Conservation (phyloP, 2,113 vertebrate genomes). For the Xyrauchen texanus region DNA sequence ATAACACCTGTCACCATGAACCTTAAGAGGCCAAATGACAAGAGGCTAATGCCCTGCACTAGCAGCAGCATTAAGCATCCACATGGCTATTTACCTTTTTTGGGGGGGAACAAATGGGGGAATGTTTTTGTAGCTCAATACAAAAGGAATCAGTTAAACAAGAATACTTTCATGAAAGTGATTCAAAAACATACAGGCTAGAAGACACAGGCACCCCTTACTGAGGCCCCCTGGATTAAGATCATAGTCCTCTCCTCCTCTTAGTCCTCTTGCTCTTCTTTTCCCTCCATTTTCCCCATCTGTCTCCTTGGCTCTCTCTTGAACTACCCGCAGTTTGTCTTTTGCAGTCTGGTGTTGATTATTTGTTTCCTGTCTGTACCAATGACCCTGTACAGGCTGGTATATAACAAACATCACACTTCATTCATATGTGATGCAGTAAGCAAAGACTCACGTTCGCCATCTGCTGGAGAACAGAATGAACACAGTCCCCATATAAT, state of each 20-base stretch:
- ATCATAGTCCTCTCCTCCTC: no score
- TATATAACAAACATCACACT: background rate
- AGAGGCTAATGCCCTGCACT: background rate
- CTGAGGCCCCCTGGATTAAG: no score
- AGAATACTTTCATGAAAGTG: constrained; percentile 35
- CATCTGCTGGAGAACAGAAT: constrained; percentile 28
- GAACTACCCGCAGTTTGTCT: background rate
- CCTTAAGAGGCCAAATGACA: constrained; percentile 42
- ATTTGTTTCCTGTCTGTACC: constrained; percentile 33
- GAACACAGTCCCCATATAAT: no score
- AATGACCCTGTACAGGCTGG: constrained; percentile 1
- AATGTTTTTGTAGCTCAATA: background rate
- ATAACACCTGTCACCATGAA: constrained; percentile 58
- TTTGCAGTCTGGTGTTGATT: constrained; percentile 37
- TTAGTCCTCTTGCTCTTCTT: no score
- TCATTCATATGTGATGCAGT: constrained; percentile 13
- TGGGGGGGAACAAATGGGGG: no score
- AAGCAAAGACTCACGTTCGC: background rate
- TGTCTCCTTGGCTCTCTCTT: no score
- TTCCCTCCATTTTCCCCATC: no score
- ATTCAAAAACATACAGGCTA: constrained; percentile 35
- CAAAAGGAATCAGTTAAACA: background rate
- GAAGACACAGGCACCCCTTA: background rate
- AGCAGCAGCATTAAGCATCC: constrained; percentile 60
- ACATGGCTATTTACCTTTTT: constrained; percentile 59